These are phyloP conservation scores for Carassius auratus DNA, from an alignment of 2,113 vertebrate genomes.

Conservation along the genomic window DNA sequence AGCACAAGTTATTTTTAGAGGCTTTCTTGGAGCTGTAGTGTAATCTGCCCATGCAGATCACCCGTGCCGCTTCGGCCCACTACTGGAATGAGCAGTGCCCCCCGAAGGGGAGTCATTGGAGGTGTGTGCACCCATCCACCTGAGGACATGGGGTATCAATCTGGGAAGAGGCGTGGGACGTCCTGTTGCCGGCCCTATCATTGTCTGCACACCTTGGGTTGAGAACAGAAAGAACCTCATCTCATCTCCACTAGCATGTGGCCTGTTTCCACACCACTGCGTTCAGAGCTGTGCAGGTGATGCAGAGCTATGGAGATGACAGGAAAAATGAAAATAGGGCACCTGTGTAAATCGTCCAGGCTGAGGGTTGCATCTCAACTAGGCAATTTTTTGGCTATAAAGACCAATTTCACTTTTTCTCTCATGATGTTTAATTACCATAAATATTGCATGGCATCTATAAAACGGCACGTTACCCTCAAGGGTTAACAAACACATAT, in stretches of 20 bases:
- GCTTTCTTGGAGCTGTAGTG: conserved; percentile 39
- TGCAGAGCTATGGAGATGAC: conserved; percentile 31
- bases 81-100: conserved; percentile 59
- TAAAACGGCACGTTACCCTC: conserved; percentile 67
- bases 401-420: conserved; percentile 45
- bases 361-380: conserved; percentile 16
- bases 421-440: conserved; percentile 74
- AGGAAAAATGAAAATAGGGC: conserved; percentile 18
- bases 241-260: conserved; percentile 23
- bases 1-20: conserved; percentile 56
- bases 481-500: conserved; percentile 71
- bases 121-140: conserved; percentile 51
- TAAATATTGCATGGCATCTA: conserved; percentile 67
- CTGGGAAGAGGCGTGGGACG: neutral
- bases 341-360: conserved; percentile 5
- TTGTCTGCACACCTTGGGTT: neutral
- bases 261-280: conserved; percentile 26
- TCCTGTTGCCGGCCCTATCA: neutral
- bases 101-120: conserved; percentile 57
- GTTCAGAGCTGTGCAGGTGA: conserved; percentile 13
- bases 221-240: conserved; percentile 22
- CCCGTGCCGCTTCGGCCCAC: conserved; percentile 29
- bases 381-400: neutral
- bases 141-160: conserved; percentile 42
- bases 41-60: conserved; percentile 22